A percentile compares a stretch with the other conserved stretches of the same genome.
Evolutionary conservation across 1,140 invertebrate genomes (phyloP).

Genomic region (Doryteuthis pealeii): DNA sequence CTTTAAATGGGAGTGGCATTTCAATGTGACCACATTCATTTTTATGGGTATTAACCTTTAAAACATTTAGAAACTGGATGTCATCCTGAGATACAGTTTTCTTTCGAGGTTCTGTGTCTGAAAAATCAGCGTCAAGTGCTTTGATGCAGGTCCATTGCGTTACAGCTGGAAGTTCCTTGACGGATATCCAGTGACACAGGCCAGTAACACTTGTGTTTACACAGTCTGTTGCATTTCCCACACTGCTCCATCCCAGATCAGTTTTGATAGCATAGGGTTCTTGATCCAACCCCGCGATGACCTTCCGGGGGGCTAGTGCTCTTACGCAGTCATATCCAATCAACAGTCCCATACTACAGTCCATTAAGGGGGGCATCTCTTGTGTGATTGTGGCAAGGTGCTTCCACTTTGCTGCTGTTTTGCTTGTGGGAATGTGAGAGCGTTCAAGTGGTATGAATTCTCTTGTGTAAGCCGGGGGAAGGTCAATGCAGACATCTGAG

Average conservation of each 20-base stretch:
- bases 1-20: background rate
- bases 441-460: too few relatives aligned
- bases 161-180: constrained; percentile 11
- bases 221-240: too few relatives aligned
- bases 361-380: constrained; percentile 14
- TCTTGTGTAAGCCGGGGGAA: too few relatives aligned
- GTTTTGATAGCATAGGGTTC: too few relatives aligned
- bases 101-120: background rate
- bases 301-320: background rate
- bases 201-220: background rate
- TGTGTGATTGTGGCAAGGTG: constrained; percentile 21
- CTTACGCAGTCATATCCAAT: constrained; percentile 22
- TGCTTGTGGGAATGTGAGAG: too few relatives aligned
- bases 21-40: constrained; percentile 11
- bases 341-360: background rate
- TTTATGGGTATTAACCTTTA: background rate
- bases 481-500: too few relatives aligned
- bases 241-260: too few relatives aligned
- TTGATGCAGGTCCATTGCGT: background rate
- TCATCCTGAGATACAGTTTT: constrained; percentile 10
- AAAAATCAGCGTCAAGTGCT: constrained; percentile 10
- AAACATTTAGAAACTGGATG: constrained; percentile 6
- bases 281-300: too few relatives aligned
- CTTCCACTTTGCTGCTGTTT: background rate
- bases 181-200: background rate